Base-by-base conservation (phyloP, 2,797 vertebrate genomes). In the Sebastes itinus region DNA sequence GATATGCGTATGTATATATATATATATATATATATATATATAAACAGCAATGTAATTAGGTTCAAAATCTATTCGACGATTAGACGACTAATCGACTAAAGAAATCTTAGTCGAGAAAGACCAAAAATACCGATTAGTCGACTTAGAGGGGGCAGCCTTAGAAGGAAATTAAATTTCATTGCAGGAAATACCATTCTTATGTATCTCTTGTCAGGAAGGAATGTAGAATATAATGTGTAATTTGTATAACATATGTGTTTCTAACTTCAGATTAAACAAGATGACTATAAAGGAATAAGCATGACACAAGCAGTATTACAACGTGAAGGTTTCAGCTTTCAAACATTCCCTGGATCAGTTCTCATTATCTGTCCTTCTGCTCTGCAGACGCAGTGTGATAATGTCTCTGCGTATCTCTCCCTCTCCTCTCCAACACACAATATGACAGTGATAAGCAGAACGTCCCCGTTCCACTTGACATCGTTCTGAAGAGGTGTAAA, bases 401-500 rank as follows among this genome's bases (percentile, higher is more conserved):
- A 42, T 6, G 27, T 87, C 52, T 77, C 63, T 14, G 46, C 16
- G 2, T 71, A 18, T 80, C 63, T 69, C 60, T 60, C 49, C 30
- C 32, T 66, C 38, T 55, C 18, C 23, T 78, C 55, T 72, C 77
- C 38, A 7, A 65, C 28, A 85, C 73, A 77, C 83, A 79, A 54
- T 70, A 78, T 63, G 85, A 83, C 25, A 6, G 54, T 38, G 83
- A 84, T 85, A 68, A 91, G 79, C 80, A 68, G 59, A 74, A 33
- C 42, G 38, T 68, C 86, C 71, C 25, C 33, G 33, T 77, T 84
- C 62, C 83, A 77, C 83, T 83, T 88, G 85, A 89, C 89, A 81
- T 88, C 83, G 69, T 63, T 84, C 86, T 88, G 82, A 91, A 71
- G 83, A 82, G 84, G 83, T 85, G 83, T 69, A 75, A 90, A 87